These are phyloP conservation scores for Lordiphosa stackelbergi DNA, from an alignment of 1,140 invertebrate genomes.

Conservation along the genomic window DNA sequence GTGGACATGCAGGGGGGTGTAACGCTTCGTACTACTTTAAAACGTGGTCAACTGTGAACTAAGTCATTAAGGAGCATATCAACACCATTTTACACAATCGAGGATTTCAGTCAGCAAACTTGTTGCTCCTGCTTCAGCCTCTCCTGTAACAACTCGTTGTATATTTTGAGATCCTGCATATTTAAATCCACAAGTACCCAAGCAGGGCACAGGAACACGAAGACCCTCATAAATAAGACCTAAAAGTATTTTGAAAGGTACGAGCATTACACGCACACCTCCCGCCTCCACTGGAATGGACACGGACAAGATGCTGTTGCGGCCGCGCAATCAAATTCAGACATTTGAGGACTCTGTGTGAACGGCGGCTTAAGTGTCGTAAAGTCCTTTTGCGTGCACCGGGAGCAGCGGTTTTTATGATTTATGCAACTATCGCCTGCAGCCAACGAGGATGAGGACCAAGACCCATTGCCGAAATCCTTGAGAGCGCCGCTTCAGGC, in stretches of 20 bases:
- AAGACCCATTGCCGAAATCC: conserved; percentile 62
- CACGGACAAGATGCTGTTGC: conserved; percentile 38
- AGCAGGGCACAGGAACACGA: conserved; percentile 12
- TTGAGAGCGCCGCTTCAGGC: conserved; percentile 46
- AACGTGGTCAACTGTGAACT: too few relatives aligned
- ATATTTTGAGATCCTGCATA: too few relatives aligned
- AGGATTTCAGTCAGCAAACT: too few relatives aligned
- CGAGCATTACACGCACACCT: conserved; percentile 9
- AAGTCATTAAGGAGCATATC: too few relatives aligned
- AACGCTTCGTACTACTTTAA: too few relatives aligned
- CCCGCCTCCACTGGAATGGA: background rate
- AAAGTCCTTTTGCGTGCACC: conserved; percentile 54
- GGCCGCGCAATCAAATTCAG: conserved; percentile 72
- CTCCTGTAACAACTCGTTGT: too few relatives aligned
- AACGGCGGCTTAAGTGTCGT: conserved; percentile 66
- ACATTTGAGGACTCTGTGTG: conserved; percentile 47
- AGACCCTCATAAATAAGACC: conserved; percentile 62
- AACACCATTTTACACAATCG: too few relatives aligned
- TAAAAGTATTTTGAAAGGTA: conserved; percentile 27
- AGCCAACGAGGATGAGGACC: conserved; percentile 28
- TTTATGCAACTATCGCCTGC: conserved; percentile 75
- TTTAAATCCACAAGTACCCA: too few relatives aligned
- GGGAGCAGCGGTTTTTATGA: conserved; percentile 63
- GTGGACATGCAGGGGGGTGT: too few relatives aligned
- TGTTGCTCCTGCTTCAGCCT: too few relatives aligned